Base-by-base conservation (phyloP, 2,888 invertebrate species). In the Sussaba pulchella region DNA sequence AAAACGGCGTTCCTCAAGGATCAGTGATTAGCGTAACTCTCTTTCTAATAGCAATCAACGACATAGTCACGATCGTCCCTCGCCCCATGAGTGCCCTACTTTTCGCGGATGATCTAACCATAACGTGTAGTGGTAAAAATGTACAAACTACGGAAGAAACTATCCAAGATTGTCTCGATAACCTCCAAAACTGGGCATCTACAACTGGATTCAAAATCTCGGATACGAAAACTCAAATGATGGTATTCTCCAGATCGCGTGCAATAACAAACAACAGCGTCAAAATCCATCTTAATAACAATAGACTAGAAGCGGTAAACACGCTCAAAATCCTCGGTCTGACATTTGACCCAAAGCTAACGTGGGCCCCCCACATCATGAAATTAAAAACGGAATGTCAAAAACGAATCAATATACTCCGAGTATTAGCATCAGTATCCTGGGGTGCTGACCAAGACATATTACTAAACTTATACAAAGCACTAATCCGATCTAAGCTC, bases 11-110 rank as follows among this genome's bases (percentile, higher is more conserved):
- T 0, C 82, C 83, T 2, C 82, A 82, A 71, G 84, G 83, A 9
- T 81, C 84, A 0, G 79, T 82, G 6, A 57, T 83, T 0, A 83
- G 79, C 21, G 81, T 82, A 8, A 83, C 81, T 0, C 41, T 82
- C 8, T 85, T 85, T 21, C 64, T 83, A 6, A 75, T 83, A 0
- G 78, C 75, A n/a, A 84, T 85, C 19, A 84, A 85, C 43, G 81
- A 76, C 19, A 59, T 77, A 3, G 39, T 41, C 10, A 41, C 57
- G 26, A 14, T 17, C 39, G 39, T 79, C 1, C 17, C 54, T 45
- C 19, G 59, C 9, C 82, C 83, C 8, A 47, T 78, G 2, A 81
- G 67, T 67, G 19, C 47, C 5, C 26, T 31, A 1, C 14, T 82
- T 17, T 84, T 76, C 54, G 83, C 83, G 1, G 83, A 84, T 39